Conservation (phyloP, 2,797 vertebrate species). For the Cynodonichthys magdalenae region DNA sequence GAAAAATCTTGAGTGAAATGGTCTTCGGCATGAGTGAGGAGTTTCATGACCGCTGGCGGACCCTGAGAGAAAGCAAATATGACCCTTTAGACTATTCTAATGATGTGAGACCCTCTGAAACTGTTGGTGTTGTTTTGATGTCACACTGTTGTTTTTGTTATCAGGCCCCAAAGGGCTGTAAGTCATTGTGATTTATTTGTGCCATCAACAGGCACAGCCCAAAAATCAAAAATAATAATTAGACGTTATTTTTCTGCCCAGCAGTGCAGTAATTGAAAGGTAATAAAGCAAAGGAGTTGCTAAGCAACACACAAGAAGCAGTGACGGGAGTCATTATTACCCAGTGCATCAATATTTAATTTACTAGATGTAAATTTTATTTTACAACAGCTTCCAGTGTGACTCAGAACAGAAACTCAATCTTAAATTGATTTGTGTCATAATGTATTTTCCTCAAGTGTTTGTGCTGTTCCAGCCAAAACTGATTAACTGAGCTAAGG, state of each 20-base stretch:
- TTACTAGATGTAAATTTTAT: constrained; percentile 39
- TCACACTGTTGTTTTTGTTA: constrained; percentile 33
- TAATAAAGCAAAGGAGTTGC: constrained; percentile 54
- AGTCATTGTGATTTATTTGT: constrained; percentile 33
- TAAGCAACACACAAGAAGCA: constrained; percentile 52
- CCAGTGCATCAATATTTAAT: constrained; percentile 59
- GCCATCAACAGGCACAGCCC: constrained; percentile 35
- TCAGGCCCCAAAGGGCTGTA: constrained; percentile 12
- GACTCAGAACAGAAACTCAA: constrained; percentile 45
- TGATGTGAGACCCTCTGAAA: constrained; percentile 54
- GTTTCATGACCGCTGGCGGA: constrained; percentile 80
- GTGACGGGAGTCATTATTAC: constrained; percentile 41
- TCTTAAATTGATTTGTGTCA: constrained; percentile 49
- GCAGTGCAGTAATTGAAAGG: constrained; percentile 59
- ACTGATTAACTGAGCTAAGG: constrained; percentile 22
- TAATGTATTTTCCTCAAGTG: constrained; percentile 32
- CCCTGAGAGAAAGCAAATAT: constrained; percentile 82
- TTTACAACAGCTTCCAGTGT: constrained; percentile 44
- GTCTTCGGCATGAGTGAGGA: constrained; percentile 77
- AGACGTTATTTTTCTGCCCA: constrained; percentile 54
- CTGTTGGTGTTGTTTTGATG: constrained; percentile 23
- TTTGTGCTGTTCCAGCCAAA: constrained; percentile 27
- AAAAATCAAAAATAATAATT: constrained; percentile 55
- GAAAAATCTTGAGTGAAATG: constrained; percentile 79
- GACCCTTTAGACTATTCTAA: constrained; percentile 78